Evolutionary conservation across 2,888 invertebrate genomes (phyloP), one percentile per base, ranked within the genome.

Genomic region (Drosophila rellima): DNA sequence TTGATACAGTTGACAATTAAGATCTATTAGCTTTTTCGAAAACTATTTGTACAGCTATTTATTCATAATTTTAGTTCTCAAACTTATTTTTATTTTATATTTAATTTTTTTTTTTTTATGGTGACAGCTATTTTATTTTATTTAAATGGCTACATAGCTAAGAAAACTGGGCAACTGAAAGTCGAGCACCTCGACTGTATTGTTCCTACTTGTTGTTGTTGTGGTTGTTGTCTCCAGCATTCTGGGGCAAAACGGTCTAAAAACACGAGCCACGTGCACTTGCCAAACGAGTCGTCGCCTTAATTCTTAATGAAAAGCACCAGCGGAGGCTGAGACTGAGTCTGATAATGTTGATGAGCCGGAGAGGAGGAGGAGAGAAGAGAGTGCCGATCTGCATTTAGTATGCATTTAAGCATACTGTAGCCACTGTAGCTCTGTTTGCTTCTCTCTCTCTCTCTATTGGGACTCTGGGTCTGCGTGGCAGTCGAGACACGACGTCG

Each of bases 391-490:
- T 55, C 18, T 64, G 88, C 76, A 79, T 85, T 82, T 82, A 85
- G 80, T 79, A 79, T 85, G 85, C 86, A 85, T 86, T 73, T 80
- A 80, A 69, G 67, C 51, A 78, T 61, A 52, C 61, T 55, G 52
- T 50, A 62, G 56, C 70, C 50, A 54, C 61, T 44, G 69, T 11
- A 23, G 31, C 18, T 13, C 31, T 3, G 17, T 47, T 18, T 17
- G 17, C 2, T 7, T 51, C 29, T 56, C 23, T 15, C 26, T 33
- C 18, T n/a, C 17, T 39, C 78, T 81, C 68, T 82, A 60, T 56
- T 82, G 85, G 88, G 82, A 85, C 86, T 82, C 76, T 82, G 82
- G 88, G 82, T 85, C 82, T 82, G 62, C 61, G 54, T 64, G 80
- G 55, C 71, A 68, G 85, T 33, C 74, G 81, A 76, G 76, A 79